Percentiles rank a stretch among this genome's conserved stretches.
phyloP scores from a whole-genome alignment of 30 jellyfish, hydroid and myxozoan species.

The Catostylus mosaicus region DNA sequence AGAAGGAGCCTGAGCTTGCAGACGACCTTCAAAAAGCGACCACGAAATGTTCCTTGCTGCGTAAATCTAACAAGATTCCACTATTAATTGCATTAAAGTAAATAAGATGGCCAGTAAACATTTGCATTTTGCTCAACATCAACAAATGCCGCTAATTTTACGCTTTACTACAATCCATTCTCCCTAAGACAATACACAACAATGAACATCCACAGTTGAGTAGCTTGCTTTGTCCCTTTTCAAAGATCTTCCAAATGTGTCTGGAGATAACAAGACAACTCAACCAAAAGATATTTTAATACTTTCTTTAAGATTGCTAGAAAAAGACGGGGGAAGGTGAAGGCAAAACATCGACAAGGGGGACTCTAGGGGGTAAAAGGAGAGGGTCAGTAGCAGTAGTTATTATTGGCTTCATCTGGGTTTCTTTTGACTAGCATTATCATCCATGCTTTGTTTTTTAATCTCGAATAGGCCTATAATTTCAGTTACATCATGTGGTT shows the following conservation, averaged over 20 bases:
- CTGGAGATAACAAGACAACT: background rate
- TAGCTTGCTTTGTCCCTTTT: background rate
- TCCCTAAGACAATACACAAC: background rate
- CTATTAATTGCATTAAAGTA: constrained; percentile 10
- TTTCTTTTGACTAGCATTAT: too few relatives aligned
- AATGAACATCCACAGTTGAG: background rate
- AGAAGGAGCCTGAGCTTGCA: background rate
- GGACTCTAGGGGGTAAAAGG: too few relatives aligned
- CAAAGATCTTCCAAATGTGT: background rate
- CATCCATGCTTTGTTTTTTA: too few relatives aligned
- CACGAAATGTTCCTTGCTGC: constrained; percentile 11
- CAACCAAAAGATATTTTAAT: too few relatives aligned
- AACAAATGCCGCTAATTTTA: background rate
- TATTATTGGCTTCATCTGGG: too few relatives aligned
- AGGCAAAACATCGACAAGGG: too few relatives aligned
- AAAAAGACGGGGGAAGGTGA: too few relatives aligned
- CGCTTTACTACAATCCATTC: too few relatives aligned
- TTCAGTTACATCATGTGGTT: too few relatives aligned
- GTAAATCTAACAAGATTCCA: constrained; percentile 1
- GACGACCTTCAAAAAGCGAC: background rate
- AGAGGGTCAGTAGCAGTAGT: too few relatives aligned
- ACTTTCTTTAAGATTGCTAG: too few relatives aligned
- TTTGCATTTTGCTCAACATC: background rate
- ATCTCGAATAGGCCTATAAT: too few relatives aligned
- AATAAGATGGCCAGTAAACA: constrained; percentile 22